These are phyloP conservation scores for Torymus auratus DNA, from an alignment of 2,888 invertebrate genomes.

Conservation along the genomic window DNA sequence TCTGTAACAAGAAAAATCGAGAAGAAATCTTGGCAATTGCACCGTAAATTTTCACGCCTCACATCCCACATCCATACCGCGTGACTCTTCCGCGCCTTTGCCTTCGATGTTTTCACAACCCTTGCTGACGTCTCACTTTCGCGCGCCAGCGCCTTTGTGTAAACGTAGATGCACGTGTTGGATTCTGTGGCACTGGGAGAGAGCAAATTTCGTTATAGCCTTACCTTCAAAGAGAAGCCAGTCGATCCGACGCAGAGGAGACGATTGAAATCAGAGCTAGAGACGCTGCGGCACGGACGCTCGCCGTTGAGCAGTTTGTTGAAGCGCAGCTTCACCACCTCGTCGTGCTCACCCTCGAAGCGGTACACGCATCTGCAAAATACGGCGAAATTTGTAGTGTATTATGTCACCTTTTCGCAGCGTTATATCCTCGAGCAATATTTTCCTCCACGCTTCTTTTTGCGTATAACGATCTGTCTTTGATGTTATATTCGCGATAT, in stretches of 20 bases:
- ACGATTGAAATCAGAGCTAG: conserved; percentile 72
- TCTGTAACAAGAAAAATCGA: too few relatives aligned
- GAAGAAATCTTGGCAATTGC: too few relatives aligned
- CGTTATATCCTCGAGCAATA: too few relatives aligned
- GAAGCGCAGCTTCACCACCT: conserved; percentile 86
- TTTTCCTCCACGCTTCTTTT: too few relatives aligned
- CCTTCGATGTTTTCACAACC: too few relatives aligned
- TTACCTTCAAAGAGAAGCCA: conserved; percentile 73
- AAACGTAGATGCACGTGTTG: conserved; percentile 1
- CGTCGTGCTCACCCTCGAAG: conserved; percentile 90
- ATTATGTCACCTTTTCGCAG: too few relatives aligned
- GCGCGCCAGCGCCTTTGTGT: conserved; percentile 11
- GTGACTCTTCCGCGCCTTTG: too few relatives aligned
- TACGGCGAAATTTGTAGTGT: not conserved
- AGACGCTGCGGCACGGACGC: conserved; percentile 73
- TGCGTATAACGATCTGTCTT: too few relatives aligned
- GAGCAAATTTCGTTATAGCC: not conserved
- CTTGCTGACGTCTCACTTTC: conserved; percentile 28
- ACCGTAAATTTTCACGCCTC: too few relatives aligned
- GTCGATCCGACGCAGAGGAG: conserved; percentile 72
- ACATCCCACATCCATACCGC: too few relatives aligned
- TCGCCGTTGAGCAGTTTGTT: conserved; percentile 82
- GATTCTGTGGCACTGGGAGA: not conserved
- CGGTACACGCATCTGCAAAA: conserved; percentile 87
- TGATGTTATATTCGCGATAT: too few relatives aligned